Evolutionary conservation across 2,113 vertebrate genomes (phyloP).

Genomic region (Microtus ochrogaster): DNA sequence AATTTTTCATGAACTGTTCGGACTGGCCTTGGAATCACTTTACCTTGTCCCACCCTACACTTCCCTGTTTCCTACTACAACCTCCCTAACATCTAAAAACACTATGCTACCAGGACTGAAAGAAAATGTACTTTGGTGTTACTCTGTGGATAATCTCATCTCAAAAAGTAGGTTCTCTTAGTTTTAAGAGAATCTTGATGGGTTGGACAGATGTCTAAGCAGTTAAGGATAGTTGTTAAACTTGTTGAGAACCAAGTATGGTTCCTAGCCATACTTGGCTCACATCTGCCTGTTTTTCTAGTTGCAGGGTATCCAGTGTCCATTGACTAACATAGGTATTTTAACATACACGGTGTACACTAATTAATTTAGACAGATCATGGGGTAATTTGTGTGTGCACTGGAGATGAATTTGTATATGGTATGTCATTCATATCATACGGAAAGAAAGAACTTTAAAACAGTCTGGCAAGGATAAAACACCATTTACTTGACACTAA

Average conservation of each 20-base stretch:
- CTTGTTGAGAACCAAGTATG: too few species aligned
- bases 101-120: neutral
- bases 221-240: neutral
- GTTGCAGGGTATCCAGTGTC: neutral
- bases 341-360: neutral
- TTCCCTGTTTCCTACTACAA: too few species aligned
- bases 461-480: neutral
- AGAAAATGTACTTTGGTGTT: neutral
- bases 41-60: neutral
- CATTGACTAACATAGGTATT: neutral
- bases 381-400: neutral
- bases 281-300: neutral
- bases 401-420: neutral
- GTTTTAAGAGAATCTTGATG: neutral
- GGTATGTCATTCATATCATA: neutral
- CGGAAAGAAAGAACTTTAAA: neutral
- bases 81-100: neutral
- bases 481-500: neutral
- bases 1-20: neutral
- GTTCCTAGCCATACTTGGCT: neutral
- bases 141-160: neutral
- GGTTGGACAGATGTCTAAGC: neutral
- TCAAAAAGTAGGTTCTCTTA: neutral
- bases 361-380: neutral
- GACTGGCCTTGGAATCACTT: neutral